Percentiles rank a stretch among this genome's conserved stretches.
phyloP scores from a whole-genome alignment of 2,113 vertebrate genomes.

The Melozone crissalis region DNA sequence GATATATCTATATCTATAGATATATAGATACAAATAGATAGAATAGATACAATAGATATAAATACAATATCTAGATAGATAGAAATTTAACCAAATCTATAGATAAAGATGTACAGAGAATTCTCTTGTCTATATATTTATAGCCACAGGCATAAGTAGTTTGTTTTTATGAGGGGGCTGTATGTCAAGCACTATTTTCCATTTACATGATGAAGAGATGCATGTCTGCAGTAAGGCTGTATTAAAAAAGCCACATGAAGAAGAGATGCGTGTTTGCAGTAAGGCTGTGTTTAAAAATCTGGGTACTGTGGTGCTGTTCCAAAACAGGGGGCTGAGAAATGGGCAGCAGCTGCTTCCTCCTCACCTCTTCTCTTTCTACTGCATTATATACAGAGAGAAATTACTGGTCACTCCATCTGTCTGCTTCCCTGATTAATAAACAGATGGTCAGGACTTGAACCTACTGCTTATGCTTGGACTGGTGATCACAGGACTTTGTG shows the following conservation, averaged over 20 bases:
- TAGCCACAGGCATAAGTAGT: not conserved
- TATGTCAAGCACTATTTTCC: not conserved
- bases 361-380: not conserved
- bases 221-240: not conserved
- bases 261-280: not conserved
- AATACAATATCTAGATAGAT: too few relatives aligned
- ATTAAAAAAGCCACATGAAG: not conserved
- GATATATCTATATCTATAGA: not conserved
- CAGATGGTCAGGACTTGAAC: not conserved
- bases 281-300: not conserved
- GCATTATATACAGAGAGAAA: not conserved
- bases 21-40: not conserved
- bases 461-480: not conserved
- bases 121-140: not conserved
- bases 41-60: too few relatives aligned
- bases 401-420: not conserved
- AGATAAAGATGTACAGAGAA: not conserved
- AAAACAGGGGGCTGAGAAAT: not conserved
- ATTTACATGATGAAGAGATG: not conserved
- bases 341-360: not conserved
- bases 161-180: not conserved
- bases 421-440: not conserved
- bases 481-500: not conserved
- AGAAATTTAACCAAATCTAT: not conserved
- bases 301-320: not conserved